phyloP scores from a whole-genome alignment of 2,113 vertebrate species.

The Gavia stellata region DNA sequence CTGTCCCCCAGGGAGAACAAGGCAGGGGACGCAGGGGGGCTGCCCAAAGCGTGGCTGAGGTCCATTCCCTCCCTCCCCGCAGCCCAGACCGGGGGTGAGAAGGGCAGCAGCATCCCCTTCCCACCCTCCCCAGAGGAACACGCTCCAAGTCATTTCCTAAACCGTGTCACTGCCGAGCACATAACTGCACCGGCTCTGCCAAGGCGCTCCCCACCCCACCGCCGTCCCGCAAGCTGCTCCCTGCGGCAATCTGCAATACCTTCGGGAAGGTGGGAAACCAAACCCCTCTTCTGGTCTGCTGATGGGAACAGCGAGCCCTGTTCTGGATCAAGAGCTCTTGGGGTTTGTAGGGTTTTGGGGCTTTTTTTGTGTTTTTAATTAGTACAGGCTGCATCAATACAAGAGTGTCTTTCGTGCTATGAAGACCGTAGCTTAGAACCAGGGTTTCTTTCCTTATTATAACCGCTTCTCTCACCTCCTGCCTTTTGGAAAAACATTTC shows the following conservation, averaged over 20 bases:
- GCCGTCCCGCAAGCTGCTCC: accelerated
- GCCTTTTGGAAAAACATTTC: not conserved
- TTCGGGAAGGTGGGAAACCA: not conserved
- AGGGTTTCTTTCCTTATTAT: not conserved
- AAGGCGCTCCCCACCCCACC: not conserved
- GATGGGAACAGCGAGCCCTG: not conserved
- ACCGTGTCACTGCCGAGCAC: not conserved
- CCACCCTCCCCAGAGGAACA: not conserved
- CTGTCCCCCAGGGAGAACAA: not conserved
- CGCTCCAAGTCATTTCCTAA: not conserved
- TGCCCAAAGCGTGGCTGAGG: accelerated
- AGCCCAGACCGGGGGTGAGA: not conserved
- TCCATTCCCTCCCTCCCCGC: not conserved
- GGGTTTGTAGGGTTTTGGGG: not conserved
- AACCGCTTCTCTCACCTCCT: not conserved
- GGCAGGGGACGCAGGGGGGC: not conserved
- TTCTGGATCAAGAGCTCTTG: not conserved
- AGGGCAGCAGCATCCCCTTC: not conserved
- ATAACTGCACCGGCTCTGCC: accelerated
- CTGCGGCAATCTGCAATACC: not conserved
- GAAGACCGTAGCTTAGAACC: not conserved
- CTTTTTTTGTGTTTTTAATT: not conserved
- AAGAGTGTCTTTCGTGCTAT: not conserved
- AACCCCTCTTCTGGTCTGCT: not conserved
- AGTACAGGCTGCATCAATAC: not conserved